A percentile compares a stretch with the other conserved stretches of the same genome.
phyloP scores from a whole-genome alignment of 2,888 invertebrate genomes.

The Ditula angustiorana region DNA sequence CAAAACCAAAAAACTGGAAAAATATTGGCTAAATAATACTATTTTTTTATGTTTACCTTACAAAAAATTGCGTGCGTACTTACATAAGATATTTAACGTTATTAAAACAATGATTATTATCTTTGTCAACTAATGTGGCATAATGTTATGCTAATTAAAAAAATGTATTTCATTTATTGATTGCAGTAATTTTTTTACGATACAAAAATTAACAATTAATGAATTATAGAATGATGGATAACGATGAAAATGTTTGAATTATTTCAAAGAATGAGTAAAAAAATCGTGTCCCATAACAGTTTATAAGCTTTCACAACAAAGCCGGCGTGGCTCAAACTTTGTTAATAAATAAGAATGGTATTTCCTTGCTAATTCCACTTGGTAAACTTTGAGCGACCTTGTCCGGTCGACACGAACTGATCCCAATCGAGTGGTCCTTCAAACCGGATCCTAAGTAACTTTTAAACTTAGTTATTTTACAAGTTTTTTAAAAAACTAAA shows the following conservation, averaged over 20 bases:
- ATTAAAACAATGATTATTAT: no score
- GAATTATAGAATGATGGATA: no score
- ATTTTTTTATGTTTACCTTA: no score
- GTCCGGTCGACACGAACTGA: conserved; percentile 9
- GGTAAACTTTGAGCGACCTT: conserved; percentile 28
- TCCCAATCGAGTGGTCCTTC: conserved; percentile 22
- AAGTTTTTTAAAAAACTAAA: not conserved
- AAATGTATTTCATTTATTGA: no score
- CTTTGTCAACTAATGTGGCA: no score
- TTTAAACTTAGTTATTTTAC: conserved; percentile 1
- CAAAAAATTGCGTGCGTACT: no score
- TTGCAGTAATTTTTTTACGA: no score
- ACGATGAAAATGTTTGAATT: not conserved
- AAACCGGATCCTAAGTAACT: conserved; percentile 1
- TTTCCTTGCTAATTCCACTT: conserved; percentile 26
- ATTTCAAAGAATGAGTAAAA: not conserved
- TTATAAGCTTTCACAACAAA: not conserved
- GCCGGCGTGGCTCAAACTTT: conserved; percentile 15
- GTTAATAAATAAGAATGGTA: conserved; percentile 28
- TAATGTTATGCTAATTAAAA: no score
- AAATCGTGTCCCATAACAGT: not conserved
- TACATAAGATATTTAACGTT: no score
- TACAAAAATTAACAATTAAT: no score
- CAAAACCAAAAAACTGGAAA: no score
- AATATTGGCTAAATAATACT: no score